Base-by-base conservation (phyloP, 2,888 invertebrate species). In the Mythimna lalbum region DNA sequence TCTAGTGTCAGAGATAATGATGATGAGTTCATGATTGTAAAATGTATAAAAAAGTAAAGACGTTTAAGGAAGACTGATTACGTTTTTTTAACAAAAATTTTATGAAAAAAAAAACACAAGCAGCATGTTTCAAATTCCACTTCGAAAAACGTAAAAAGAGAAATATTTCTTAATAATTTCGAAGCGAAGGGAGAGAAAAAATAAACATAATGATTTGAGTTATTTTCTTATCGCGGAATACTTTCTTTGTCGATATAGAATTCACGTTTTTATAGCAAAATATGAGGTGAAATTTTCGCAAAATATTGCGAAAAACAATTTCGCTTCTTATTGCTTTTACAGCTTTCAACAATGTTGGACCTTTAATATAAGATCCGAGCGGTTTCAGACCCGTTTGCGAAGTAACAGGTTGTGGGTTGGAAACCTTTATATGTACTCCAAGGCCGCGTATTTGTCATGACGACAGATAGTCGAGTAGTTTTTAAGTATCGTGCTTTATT, bases 141-240 rank as follows among this genome's bases (percentile, higher is more conserved):
- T 65, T 21, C 17, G n/a, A 56, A 69, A 66, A 50, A 60, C 67
- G 65, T 43, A 63, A 68, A 63, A 66, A 62, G 66, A 27, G n/a
- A 67, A 82, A 71, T 66, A 74, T 79, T 72, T 61, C 56, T 31
- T 79, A 67, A 75, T 79, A 81, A 81, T 72, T 79, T 60, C 53
- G 47, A 64, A 53, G 49, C 43, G 33, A 50, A 47, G 49, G 27
- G 50, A 67, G 53, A 78, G 63, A 73, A 72, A 64, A 68, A 39
- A 39, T 63, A 79, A 63, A 67, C 62, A 50, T 72, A 71, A 75
- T 66, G 68, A 71, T 69, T 67, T 56, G 31, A 80, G 69, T 61
- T 73, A 83, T 81, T 82, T n/a, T 63, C 69, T 80, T 82, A 82
- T 76, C 72, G 57, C 61, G 63, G 64, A 81, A 81, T 76, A 33